A percentile compares a stretch with the other conserved stretches of the same genome.
These are phyloP conservation scores for Tetranychus truncatus DNA, from an alignment of 2,888 invertebrate genomes.

Conservation along the genomic window DNA sequence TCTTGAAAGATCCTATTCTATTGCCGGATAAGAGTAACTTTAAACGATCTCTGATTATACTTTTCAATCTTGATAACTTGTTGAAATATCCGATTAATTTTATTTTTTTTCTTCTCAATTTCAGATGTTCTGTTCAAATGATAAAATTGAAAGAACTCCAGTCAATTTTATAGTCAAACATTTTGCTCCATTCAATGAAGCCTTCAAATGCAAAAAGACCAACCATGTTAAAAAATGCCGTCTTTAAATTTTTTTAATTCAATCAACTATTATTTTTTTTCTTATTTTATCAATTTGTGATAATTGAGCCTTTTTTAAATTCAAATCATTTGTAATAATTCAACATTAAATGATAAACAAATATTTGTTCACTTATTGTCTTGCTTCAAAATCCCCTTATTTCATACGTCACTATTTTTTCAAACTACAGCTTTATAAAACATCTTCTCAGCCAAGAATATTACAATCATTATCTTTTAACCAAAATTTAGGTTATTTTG, in stretches of 20 bases:
- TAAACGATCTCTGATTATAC: not conserved
- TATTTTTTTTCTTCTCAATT: not conserved
- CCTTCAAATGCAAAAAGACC: conserved; percentile 6
- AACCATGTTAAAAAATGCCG: not conserved
- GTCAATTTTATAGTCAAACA: not conserved
- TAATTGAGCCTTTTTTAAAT: not conserved
- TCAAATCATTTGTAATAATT: no score
- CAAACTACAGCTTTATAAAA: no score
- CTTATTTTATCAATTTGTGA: not conserved
- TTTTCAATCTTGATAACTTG: not conserved
- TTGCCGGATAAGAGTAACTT: no score
- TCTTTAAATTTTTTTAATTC: not conserved
- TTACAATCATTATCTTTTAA: no score
- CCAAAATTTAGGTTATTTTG: no score
- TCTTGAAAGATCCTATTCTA: no score
- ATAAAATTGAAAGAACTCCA: not conserved
- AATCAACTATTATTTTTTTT: not conserved
- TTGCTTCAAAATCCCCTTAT: no score
- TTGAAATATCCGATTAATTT: not conserved
- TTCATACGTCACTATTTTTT: no score
- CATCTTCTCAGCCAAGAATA: no score
- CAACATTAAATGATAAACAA: no score
- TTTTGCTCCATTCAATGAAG: not conserved
- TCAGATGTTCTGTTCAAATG: conserved; percentile 5
- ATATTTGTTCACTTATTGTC: no score